Evolutionary conservation across 1,140 invertebrate species (phyloP).

Genomic region (Neodiprion pinetum): DNA sequence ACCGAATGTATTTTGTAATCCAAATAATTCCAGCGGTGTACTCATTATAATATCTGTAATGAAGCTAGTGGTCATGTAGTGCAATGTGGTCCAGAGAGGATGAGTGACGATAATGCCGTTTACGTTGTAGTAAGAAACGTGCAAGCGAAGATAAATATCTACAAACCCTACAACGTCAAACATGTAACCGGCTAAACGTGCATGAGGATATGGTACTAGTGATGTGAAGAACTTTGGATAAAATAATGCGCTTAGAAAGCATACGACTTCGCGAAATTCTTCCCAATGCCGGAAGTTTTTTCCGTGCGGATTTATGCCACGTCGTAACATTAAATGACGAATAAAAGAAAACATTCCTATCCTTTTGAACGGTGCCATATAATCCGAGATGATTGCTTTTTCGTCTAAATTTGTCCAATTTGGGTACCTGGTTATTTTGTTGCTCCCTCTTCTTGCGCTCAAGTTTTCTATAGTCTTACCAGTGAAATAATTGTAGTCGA

Average conservation of each 20-base stretch:
- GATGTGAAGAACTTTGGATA: background rate
- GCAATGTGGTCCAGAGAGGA: conserved; percentile 50
- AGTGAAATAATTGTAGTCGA: background rate
- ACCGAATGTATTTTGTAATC: background rate
- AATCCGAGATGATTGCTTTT: background rate
- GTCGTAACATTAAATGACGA: background rate
- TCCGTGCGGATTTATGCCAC: background rate
- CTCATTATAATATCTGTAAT: conserved; percentile 50
- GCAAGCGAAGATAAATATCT: conserved; percentile 51
- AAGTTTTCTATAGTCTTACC: background rate
- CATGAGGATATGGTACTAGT: background rate
- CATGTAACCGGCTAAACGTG: background rate
- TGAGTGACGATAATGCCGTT: conserved; percentile 55
- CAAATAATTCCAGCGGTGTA: conserved; percentile 33
- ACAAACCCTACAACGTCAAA: background rate
- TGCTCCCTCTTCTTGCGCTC: too few species aligned
- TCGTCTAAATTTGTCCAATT: background rate
- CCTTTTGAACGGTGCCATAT: background rate
- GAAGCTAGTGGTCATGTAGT: conserved; percentile 55
- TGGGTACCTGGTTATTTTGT: background rate
- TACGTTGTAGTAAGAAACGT: conserved; percentile 56
- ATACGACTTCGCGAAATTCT: background rate
- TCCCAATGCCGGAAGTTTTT: background rate
- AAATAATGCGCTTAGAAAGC: background rate
- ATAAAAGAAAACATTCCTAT: background rate